Percentiles rank a stretch among this genome's conserved stretches.
Conservation (phyloP, 2,113 vertebrate species). For the Puffinus mauretanicus region DNA sequence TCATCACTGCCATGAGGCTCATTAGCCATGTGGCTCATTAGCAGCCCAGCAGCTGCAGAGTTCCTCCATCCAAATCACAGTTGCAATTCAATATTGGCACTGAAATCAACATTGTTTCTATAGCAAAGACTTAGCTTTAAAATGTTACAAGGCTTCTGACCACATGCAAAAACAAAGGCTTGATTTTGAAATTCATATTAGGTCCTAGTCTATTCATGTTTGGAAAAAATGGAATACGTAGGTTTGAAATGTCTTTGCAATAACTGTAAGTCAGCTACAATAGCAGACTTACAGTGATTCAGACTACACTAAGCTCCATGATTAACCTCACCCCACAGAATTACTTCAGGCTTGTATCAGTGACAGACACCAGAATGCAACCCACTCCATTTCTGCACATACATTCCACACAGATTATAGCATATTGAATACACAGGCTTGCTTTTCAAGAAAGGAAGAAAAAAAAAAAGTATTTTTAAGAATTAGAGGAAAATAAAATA, state of each 20-base stretch:
- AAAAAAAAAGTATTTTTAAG: not conserved
- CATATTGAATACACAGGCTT: not conserved
- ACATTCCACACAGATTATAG: not conserved
- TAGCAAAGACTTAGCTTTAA: not conserved
- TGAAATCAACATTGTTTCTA: not conserved
- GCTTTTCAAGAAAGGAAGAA: not conserved
- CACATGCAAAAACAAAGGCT: not conserved
- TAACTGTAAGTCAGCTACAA: not conserved
- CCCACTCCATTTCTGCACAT: not conserved
- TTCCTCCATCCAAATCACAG: not conserved
- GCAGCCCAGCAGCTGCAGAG: not conserved
- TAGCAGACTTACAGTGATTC: not conserved
- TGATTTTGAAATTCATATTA: slow-evolving; percentile 23
- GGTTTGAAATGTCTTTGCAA: slow-evolving; percentile 24
- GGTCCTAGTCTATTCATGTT: not conserved
- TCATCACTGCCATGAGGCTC: not conserved
- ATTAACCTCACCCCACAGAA: not conserved
- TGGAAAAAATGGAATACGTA: not conserved
- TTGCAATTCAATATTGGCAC: not conserved
- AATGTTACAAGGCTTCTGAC: not conserved
- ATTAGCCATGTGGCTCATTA: accelerated
- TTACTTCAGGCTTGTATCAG: not conserved
- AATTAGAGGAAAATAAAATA: not conserved
- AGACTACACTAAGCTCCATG: not conserved
- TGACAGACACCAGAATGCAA: not conserved